Evolutionary conservation across 2,113 vertebrate genomes (phyloP).

Genomic region (Phalacrocorax pelagicus): DNA sequence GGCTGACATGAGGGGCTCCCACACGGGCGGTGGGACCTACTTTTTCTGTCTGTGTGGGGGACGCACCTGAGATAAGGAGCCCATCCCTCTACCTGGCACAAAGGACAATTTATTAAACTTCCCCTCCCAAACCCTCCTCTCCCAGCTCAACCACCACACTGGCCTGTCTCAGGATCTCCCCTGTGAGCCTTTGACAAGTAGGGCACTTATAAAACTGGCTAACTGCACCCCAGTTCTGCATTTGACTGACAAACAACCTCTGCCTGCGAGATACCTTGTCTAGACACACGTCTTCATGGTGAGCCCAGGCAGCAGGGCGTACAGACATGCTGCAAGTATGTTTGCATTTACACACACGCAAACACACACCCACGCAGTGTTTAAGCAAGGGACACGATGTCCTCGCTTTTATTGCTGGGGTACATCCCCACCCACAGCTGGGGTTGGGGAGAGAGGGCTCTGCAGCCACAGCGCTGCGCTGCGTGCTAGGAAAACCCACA

Average conservation of each 20-base stretch:
- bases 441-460: neutral
- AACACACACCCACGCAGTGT: neutral
- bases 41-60: neutral
- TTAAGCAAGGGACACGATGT: neutral
- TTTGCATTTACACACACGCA: neutral
- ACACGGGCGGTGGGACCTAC: rapidly evolving
- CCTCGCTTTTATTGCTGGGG: neutral
- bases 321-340: neutral
- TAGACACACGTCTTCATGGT: neutral
- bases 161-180: neutral
- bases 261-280: neutral
- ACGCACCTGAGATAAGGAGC: neutral
- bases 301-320: neutral
- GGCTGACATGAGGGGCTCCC: neutral
- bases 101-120: neutral
- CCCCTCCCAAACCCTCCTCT: neutral
- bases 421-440: neutral
- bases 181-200: neutral
- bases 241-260: neutral
- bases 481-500: neutral
- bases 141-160: neutral
- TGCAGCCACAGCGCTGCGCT: rapidly evolving
- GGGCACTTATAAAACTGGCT: neutral
- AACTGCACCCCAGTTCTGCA: neutral
- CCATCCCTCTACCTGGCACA: neutral